A percentile compares a stretch with the other conserved stretches of the same genome.
These are phyloP conservation scores for Rutilus rutilus DNA, from an alignment of 2,113 vertebrate genomes.

Conservation along the genomic window DNA sequence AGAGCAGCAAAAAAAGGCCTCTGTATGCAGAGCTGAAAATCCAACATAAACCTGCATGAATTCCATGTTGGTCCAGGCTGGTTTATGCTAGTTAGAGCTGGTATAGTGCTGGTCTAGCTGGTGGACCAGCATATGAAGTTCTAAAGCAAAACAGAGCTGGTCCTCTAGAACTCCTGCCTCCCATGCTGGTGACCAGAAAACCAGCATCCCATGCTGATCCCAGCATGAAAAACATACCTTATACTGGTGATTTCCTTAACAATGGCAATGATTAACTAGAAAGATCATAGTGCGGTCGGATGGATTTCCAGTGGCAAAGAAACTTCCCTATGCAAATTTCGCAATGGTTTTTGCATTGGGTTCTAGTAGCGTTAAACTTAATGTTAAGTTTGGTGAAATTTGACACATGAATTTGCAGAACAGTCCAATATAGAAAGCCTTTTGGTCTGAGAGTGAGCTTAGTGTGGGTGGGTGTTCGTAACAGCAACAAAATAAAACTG, in stretches of 20 bases:
- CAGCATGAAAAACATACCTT: no score
- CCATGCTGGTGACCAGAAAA: no score
- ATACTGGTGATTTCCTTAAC: not conserved
- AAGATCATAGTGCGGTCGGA: not conserved
- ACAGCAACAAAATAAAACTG: no score
- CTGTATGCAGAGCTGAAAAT: not conserved
- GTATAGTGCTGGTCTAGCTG: no score
- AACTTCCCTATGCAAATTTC: not conserved
- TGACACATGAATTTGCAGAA: not conserved
- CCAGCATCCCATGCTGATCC: no score
- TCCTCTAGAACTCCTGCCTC: no score
- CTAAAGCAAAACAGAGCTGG: no score
- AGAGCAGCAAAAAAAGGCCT: conserved; percentile 18
- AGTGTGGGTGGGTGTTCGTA: not conserved
- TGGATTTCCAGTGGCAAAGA: not conserved
- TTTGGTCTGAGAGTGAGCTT: not conserved
- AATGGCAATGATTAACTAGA: not conserved
- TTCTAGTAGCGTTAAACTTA: not conserved
- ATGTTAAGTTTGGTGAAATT: not conserved
- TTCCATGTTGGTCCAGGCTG: no score
- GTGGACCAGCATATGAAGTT: no score
- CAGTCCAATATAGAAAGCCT: not conserved
- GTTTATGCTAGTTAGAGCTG: no score
- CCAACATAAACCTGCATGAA: no score
- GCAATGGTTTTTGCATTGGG: not conserved